Percentiles rank a stretch among this genome's conserved stretches.
Conservation (phyloP, 2,113 vertebrate species). For the Urocitellus parryii region DNA sequence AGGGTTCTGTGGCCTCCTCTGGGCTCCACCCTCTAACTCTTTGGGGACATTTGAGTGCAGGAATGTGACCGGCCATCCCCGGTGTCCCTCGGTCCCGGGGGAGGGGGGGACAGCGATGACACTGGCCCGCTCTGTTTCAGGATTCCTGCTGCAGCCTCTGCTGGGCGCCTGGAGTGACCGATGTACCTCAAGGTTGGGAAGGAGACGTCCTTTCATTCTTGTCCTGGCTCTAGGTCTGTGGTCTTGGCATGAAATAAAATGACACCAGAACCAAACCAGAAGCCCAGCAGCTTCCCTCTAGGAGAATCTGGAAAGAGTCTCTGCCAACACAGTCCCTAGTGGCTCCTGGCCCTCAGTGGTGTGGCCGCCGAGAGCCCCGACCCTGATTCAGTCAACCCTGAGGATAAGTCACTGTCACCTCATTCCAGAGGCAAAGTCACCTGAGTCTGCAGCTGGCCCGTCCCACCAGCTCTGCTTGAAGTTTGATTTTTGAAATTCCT, state of each 20-base stretch:
- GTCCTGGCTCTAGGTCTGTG: constrained; percentile 95
- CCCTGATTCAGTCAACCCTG: no score
- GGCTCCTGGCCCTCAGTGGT: neutral
- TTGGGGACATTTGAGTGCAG: neutral
- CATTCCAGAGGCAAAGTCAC: neutral
- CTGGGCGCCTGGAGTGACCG: constrained; percentile 98
- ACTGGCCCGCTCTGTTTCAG: constrained; percentile 82
- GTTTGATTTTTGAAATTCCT: neutral
- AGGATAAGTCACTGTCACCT: neutral
- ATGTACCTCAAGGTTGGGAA: constrained; percentile 96
- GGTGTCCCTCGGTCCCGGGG: fast-evolving
- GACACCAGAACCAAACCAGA: neutral
- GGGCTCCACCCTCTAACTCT: neutral
- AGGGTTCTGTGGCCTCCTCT: neutral
- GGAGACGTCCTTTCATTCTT: constrained; percentile 97
- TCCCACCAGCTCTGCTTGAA: neutral
- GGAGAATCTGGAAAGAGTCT: neutral
- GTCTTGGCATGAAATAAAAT: constrained; percentile 51
- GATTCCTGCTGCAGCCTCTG: constrained; percentile 97
- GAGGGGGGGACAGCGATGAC: fast-evolving
- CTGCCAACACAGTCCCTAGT: no score
- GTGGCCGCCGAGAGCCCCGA: fast-evolving
- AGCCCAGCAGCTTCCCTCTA: neutral
- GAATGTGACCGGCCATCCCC: neutral
- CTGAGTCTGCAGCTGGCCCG: neutral